Evolutionary conservation across 2,113 vertebrate species (phyloP), one percentile per base, ranked within the genome.

Genomic region (Saguinus imperator): DNA sequence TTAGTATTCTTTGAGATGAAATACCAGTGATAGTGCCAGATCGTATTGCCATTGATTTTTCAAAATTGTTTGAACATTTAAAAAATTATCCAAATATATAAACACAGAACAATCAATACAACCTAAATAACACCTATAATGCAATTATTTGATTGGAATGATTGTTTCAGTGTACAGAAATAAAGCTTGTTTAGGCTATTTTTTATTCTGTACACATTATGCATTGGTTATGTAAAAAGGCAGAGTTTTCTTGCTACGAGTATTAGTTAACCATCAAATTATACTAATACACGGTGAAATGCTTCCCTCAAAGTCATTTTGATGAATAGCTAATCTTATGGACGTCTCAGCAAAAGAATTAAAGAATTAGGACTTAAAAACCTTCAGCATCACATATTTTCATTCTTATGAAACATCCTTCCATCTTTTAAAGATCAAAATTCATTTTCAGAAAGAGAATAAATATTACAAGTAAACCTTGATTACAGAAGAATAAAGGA

Each of bases 361-460:
- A 93, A 97, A 97, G 94, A 97, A 20, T 35, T 45, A 50, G 66
- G 21, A 91, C 89, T 97, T 61, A 57, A 97, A 76, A 96, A 45
- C 16, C 96, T 48, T 85, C 66, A 84, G 55, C 82, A 79, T 70
- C 43, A 91, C 45, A 4, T 0, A 89, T 97, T 97, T 96, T 25
- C 89, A 85, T n/a, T 94, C 25, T 97, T 96, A 58, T 66, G 50
- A 87, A 64, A 94, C 92, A 45, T 4, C 55, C 77, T 68, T 66
- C 95, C 87, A 83, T 35, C 14, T 92, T 95, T 85, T 81, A 85
- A 96, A 95, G 48, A 92, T 93, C 95, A 96, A 95, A 98, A 73
- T 79, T 93, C 40, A 87, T 87, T 89, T 94, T 96, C 94, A 96
- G 43, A 23, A 82, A 97, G 85, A 52, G 73, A 93, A 90, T 85